Evolutionary conservation across 23 tunicate species (phyloP), one percentile per base, ranked within the genome.

Genomic region (Trididemnum clinides): DNA sequence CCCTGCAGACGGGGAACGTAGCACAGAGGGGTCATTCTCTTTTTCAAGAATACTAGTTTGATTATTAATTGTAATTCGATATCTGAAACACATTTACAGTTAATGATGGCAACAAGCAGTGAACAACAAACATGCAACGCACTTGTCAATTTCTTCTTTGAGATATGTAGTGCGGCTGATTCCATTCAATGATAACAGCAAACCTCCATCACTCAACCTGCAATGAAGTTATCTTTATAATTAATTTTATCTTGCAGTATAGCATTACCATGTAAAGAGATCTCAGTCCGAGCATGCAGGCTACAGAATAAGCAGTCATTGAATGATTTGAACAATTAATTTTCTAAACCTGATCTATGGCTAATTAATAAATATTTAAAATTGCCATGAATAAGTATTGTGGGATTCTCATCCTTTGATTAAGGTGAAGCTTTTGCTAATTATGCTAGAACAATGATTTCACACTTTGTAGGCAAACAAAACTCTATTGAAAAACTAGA

Each of bases 1-100:
- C 30, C 99, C 99, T 62, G 99, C 96, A 18, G 99, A 96, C 25
- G 97, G 96, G 34, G 96, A 64, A 3, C 96, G 78, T 28, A 96
- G 78, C 28, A 96, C 77, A 0, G 93, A 87, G 4, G 99, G 99
- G 70, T 96, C 99, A 50, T 96, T 96, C 69, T 96, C 99, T 36
- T 96, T 96, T 36, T 87, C 94, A 50, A 96, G 91, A 34, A 89
- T 92, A 57, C 81, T 49, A 18, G 99, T 96, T 36, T 96, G 99
- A 74, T 96, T 96, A 97, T 96, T 96, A 85, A 96, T 96, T 3
- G 96, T 96, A 33, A 96, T 70, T 5, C 99, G 99, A 57, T 87
- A 96, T 33, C 96, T 96, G 69, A 0, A 73, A 37, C 37, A 31
- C 66, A 59, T 10, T n/a, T 59, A 10, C 5, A 59, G 5, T 25